Evolutionary conservation across 2,888 invertebrate species (phyloP), one percentile per base, ranked within the genome.

Genomic region (Pantelozetes paolii): DNA sequence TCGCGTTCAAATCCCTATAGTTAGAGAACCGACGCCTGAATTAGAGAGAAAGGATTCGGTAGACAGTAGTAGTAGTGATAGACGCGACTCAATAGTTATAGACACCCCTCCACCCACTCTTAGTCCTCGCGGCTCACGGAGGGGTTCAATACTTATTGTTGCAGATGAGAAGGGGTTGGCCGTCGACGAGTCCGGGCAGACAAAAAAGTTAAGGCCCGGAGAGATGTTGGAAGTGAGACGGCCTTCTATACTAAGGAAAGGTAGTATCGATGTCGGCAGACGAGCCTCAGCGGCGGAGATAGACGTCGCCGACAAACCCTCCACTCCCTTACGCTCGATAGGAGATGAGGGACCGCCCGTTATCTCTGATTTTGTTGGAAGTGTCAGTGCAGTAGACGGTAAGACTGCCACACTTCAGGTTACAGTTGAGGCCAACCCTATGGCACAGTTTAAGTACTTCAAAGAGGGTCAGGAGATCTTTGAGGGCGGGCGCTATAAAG

Each of bases 351-450:
- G 92, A 76, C 94, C 96, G 54, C 81, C 83, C 18, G 87, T 88
- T 78, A 95, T 96, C 82, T 89, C 94, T 78, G 94, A 94, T 83
- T 90, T 92, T 62, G 92, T 94, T 83, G 93, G 94, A 82, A 96
- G 91, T 81, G 95, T 97, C 84, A 91, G 95, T 64, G 94, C 94
- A 75, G 90, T 94, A 83, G 98, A 98, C 90, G 96, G 97, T 95
- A 78, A 75, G 85, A 92, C 91, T 81, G 96, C 91, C 72, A 94
- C 94, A 83, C 89, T 97, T 82, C 92, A 92, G 75, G 90, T 96
- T 74, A 89, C 90, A 84, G 90, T 98, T 78, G 94, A 95, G 84
- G 96, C 97, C 82, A 90, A 91, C 81, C 96, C 97, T 69, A 89
- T 92, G 73, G 97, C 98, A 5, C 92, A 92, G 28, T 94, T 97